These are phyloP conservation scores for Tipula lateralis DNA, from an alignment of 2,888 invertebrate species.

Conservation along the genomic window DNA sequence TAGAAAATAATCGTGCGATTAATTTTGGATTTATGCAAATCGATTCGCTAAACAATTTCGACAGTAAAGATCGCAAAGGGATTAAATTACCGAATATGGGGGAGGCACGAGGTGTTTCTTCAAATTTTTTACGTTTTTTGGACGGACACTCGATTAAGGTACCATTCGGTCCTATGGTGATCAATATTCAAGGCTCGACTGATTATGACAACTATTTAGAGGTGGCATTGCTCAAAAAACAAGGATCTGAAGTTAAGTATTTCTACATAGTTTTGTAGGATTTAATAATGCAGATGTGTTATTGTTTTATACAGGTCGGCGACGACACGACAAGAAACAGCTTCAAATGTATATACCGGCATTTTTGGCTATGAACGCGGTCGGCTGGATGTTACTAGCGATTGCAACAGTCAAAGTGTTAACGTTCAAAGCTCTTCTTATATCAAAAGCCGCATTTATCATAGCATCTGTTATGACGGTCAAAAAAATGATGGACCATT, in stretches of 20 bases:
- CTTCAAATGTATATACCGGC: slow-evolving; percentile 61
- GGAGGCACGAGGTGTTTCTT: slow-evolving; percentile 39
- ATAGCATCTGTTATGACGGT: slow-evolving; percentile 58
- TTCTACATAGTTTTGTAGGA: not conserved
- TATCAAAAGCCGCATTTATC: slow-evolving; percentile 64
- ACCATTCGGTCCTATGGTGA: slow-evolving; percentile 47
- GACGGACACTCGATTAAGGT: slow-evolving; percentile 46
- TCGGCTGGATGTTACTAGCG: slow-evolving; percentile 58
- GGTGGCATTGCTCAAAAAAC: slow-evolving; percentile 45
- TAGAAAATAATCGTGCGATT: slow-evolving; percentile 53
- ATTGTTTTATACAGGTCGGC: not conserved
- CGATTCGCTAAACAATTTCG: slow-evolving; percentile 48
- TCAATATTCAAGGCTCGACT: slow-evolving; percentile 46
- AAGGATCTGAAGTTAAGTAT: slow-evolving; percentile 40
- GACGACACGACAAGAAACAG: slow-evolving; percentile 55
- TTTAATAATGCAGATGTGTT: not conserved
- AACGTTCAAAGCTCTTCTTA: slow-evolving; percentile 63
- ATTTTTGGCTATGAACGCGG: slow-evolving; percentile 64
- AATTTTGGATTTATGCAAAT: slow-evolving; percentile 55
- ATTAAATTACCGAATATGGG: not conserved
- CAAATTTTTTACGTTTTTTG: slow-evolving; percentile 43
- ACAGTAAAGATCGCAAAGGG: slow-evolving; percentile 36
- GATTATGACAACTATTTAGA: slow-evolving; percentile 47
- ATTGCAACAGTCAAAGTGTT: slow-evolving; percentile 58
- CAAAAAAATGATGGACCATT: slow-evolving; percentile 59